These are phyloP conservation scores for Cerastis leucographa DNA, from an alignment of 2,888 invertebrate species.

Conservation along the genomic window DNA sequence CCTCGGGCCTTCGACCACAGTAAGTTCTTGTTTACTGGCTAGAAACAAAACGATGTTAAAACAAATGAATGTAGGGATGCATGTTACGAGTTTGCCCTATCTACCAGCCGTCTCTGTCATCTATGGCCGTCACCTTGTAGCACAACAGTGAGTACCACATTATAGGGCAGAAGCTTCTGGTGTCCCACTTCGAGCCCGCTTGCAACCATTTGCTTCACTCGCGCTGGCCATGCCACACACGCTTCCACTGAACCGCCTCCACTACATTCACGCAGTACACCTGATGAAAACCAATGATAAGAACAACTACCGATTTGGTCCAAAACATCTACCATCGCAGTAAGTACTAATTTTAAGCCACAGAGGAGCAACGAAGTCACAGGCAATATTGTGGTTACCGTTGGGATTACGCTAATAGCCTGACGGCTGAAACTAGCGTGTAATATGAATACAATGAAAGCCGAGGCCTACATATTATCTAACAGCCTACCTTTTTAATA, in stretches of 20 bases:
- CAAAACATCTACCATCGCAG: slow-evolving; percentile 9
- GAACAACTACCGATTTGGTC: not conserved
- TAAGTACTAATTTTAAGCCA: slow-evolving; percentile 47
- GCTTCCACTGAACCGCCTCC: slow-evolving; percentile 36
- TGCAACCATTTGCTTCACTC: slow-evolving; percentile 37
- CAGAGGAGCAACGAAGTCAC: slow-evolving; percentile 14
- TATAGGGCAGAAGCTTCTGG: slow-evolving; percentile 45
- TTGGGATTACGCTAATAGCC: slow-evolving; percentile 11
- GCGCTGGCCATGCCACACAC: slow-evolving; percentile 28
- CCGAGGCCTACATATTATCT: slow-evolving; percentile 40
- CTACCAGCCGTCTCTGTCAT: not conserved
- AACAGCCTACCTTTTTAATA: slow-evolving; percentile 51
- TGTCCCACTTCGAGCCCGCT: slow-evolving; percentile 18
- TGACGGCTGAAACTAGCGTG: slow-evolving; percentile 18
- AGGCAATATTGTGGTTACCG: slow-evolving; percentile 7
- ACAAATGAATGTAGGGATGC: not conserved
- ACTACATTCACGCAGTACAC: not conserved
- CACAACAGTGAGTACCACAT: slow-evolving; percentile 42
- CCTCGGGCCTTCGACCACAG: slow-evolving; percentile 85
- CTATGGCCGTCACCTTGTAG: not conserved
- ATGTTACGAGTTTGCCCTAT: slow-evolving; percentile 15
- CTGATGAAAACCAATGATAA: not conserved
- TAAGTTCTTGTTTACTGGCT: slow-evolving; percentile 71
- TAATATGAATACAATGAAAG: slow-evolving; percentile 26
- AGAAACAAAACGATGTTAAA: not conserved